Evolutionary conservation across 64 coral and sea anemone species (phyloP).

Genomic region (Stylophora pistillata): DNA sequence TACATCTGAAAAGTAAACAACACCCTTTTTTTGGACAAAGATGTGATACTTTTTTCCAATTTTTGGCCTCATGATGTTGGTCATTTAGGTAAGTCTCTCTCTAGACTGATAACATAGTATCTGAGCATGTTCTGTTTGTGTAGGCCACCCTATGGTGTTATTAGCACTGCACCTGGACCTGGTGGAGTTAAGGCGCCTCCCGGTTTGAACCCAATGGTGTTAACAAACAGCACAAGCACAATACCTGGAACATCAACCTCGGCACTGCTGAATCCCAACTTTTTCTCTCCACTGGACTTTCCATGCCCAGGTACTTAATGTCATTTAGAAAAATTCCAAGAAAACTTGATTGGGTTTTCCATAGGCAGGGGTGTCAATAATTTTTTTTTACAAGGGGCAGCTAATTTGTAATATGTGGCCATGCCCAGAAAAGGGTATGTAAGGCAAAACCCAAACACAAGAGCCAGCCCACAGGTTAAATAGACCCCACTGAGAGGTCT

Average conservation of each 20-base stretch:
- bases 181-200: background rate
- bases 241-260: constrained; percentile 26
- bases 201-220: background rate
- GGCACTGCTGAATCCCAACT: constrained; percentile 34
- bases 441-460: too few species aligned
- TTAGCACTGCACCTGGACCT: background rate
- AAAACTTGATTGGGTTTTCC: too few species aligned
- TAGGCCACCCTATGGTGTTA: constrained; percentile 7
- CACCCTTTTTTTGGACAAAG: too few species aligned
- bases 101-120: too few species aligned
- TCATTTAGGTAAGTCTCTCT: background rate
- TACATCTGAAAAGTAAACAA: too few species aligned
- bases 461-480: too few species aligned
- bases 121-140: background rate
- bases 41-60: too few species aligned
- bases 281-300: constrained; percentile 22
- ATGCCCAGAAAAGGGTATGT: too few species aligned
- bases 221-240: background rate
- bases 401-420: too few species aligned
- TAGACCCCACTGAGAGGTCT: too few species aligned
- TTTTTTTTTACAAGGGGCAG: too few species aligned
- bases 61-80: background rate
- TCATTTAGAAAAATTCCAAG: background rate
- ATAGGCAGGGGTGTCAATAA: too few species aligned
- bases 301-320: constrained; percentile 17